Evolutionary conservation across 2,888 invertebrate species (phyloP).

Genomic region (Spodoptera littoralis): DNA sequence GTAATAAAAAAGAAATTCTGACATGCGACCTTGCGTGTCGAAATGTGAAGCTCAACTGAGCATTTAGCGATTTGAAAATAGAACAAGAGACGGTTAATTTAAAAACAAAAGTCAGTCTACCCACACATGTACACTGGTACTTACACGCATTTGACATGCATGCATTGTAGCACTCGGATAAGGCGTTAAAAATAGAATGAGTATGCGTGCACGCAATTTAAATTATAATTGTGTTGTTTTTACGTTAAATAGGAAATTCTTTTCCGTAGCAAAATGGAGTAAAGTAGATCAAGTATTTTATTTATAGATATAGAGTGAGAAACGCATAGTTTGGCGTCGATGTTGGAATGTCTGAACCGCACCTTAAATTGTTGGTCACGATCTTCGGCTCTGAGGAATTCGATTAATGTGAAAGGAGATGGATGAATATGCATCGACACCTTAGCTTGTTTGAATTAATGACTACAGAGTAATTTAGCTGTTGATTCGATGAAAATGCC

Average conservation of each 20-base stretch:
- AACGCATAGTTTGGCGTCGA: slow-evolving; percentile 1
- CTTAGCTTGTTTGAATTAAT: background rate
- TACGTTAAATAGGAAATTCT: slow-evolving; percentile 29
- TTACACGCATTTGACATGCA: slow-evolving; percentile 12
- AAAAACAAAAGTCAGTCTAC: slow-evolving; percentile 13
- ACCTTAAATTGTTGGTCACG: slow-evolving; percentile 24
- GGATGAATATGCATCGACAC: slow-evolving; percentile 4
- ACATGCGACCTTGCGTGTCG: slow-evolving; percentile 47
- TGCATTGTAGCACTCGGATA: slow-evolving; percentile 38
- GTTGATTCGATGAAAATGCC: no score
- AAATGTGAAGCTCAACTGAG: slow-evolving; percentile 20
- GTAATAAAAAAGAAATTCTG: slow-evolving; percentile 20
- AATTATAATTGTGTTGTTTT: slow-evolving; percentile 32
- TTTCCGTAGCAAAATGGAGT: slow-evolving; percentile 11
- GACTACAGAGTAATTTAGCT: no score
- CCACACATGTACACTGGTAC: slow-evolving; percentile 4
- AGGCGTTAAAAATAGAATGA: slow-evolving; percentile 52
- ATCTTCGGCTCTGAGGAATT: slow-evolving; percentile 20
- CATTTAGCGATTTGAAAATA: slow-evolving; percentile 34
- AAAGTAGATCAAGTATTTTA: slow-evolving; percentile 5
- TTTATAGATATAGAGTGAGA: background rate
- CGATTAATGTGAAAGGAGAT: background rate
- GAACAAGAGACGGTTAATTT: slow-evolving; percentile 22
- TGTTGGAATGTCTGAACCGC: slow-evolving; percentile 18
- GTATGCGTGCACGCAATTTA: slow-evolving; percentile 43